phyloP scores from a whole-genome alignment of 2,888 invertebrate species.

The Cerastis rubricosa region DNA sequence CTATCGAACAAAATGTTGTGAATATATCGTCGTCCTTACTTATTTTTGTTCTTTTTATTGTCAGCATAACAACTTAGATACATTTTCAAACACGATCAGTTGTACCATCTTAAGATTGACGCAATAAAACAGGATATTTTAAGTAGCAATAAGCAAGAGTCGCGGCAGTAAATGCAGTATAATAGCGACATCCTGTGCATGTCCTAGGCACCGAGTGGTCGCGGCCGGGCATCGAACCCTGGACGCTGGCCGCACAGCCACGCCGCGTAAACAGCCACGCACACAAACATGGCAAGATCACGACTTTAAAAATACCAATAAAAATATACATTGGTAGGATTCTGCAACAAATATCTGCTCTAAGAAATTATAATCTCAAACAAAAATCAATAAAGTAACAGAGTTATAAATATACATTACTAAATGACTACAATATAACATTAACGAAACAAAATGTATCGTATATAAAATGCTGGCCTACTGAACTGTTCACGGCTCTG shows the following conservation, averaged over 20 bases:
- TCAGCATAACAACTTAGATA: not conserved
- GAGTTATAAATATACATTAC: not conserved
- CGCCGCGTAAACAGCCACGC: slow-evolving; percentile 62
- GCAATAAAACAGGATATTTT: slow-evolving; percentile 52
- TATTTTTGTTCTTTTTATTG: not conserved
- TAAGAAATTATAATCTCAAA: slow-evolving; percentile 10
- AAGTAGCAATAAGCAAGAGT: slow-evolving; percentile 63
- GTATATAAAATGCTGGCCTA: not conserved
- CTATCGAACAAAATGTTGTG: not conserved
- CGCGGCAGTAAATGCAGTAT: slow-evolving; percentile 67
- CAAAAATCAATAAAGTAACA: slow-evolving; percentile 17
- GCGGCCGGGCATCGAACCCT: slow-evolving; percentile 87
- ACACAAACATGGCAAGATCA: slow-evolving; percentile 59
- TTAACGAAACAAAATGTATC: not conserved
- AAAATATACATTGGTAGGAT: slow-evolving; percentile 43
- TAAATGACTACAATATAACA: not conserved
- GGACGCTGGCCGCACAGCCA: slow-evolving; percentile 70
- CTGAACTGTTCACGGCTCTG: not conserved
- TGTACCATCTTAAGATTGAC: slow-evolving; percentile 24
- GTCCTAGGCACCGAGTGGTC: slow-evolving; percentile 78
- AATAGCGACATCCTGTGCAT: slow-evolving; percentile 85
- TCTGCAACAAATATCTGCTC: slow-evolving; percentile 29
- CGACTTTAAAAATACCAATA: slow-evolving; percentile 61
- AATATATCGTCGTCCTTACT: not conserved
- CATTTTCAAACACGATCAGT: not conserved